These are phyloP conservation scores for Thunnus albacares DNA, from an alignment of 2,797 vertebrate species.

Conservation along the genomic window DNA sequence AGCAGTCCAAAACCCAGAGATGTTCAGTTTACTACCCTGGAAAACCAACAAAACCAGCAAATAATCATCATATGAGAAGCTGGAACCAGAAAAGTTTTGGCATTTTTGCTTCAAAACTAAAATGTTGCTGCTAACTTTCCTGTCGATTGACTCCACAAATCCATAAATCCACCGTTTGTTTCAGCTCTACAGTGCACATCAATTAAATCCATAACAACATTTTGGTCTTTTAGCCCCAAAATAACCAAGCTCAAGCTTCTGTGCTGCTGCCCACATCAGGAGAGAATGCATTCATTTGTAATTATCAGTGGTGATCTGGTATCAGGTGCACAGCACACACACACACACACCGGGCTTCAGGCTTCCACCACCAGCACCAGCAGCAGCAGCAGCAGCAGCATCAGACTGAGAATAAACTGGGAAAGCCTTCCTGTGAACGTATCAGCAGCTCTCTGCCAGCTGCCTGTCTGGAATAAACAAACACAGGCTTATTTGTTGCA, in stretches of 20 bases:
- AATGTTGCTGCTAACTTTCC: not conserved
- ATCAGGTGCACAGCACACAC: conserved; percentile 44
- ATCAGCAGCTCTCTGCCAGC: conserved; percentile 72
- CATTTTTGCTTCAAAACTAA: not conserved
- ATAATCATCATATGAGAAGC: not conserved
- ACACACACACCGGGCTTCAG: conserved; percentile 23
- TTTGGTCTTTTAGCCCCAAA: conserved; percentile 2
- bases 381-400: not conserved
- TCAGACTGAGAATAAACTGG: conserved; percentile 51
- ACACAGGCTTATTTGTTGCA: conserved; percentile 77
- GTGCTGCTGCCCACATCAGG: not conserved
- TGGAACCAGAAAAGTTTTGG: not conserved
- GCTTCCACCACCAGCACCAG: conserved; percentile 24
- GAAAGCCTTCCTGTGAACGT: conserved; percentile 63
- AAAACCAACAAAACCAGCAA: not conserved
- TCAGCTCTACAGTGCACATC: not conserved
- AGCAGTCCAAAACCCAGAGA: not conserved
- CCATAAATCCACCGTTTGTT: not conserved
- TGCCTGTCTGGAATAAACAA: conserved; percentile 77
- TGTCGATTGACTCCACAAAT: not conserved
- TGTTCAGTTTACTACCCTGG: not conserved
- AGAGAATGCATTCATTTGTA: conserved; percentile 44
- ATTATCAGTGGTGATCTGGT: conserved; percentile 53
- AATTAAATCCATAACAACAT: not conserved
- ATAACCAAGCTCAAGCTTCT: not conserved